Base-by-base conservation (phyloP, 1,140 invertebrate species). In the Heliconius nattereri region DNA sequence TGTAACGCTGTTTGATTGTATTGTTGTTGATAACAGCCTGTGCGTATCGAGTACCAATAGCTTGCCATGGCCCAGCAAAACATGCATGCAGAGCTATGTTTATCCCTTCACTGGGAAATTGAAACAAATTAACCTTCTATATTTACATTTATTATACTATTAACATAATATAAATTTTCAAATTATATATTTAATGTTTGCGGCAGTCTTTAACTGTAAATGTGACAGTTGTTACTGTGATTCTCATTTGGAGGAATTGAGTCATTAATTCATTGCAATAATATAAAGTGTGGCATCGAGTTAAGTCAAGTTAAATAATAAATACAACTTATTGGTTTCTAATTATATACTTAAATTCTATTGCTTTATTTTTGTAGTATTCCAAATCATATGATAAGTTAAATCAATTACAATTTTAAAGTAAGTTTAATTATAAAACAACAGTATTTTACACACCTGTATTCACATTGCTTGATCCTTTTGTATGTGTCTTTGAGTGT, bases 401-500 rank as follows among this genome's bases (percentile, higher is more conserved):
- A 45, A 45, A 45, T 45, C 2, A 45, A 45, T 45, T 9, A 54
- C 32, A 35, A 35, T 35, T 35, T 35, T 35, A 32, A 32, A 32
- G n/a, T 23, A 23, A 66, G 29, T 66, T 66, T 29, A 29, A 11
- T 29, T 13, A 26, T 26, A 60, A 57, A 66, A 29, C 13, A 45
- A 20, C 26, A 29, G 9, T 26, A 13, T 16, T 26, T 32, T 40
- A 49, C 75, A 74, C 90, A 96, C 95, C 93, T 96, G 85, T 99
- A 99, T 90, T 99, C 97, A 91, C 99, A 99, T 89, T 97, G 97
- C 85, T 98, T 98, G 81, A 99, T 99, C 83, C 97, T 96, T 45
- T 96, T 96, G 91, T 99, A 99, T 0, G 98, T 99, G 89, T 99
- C 98, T 87, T 96, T 97, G 32, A 98, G 94, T 60, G 97, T 97